Conservation (phyloP, 2,113 vertebrate species). For the Atherinomorus stipes region DNA sequence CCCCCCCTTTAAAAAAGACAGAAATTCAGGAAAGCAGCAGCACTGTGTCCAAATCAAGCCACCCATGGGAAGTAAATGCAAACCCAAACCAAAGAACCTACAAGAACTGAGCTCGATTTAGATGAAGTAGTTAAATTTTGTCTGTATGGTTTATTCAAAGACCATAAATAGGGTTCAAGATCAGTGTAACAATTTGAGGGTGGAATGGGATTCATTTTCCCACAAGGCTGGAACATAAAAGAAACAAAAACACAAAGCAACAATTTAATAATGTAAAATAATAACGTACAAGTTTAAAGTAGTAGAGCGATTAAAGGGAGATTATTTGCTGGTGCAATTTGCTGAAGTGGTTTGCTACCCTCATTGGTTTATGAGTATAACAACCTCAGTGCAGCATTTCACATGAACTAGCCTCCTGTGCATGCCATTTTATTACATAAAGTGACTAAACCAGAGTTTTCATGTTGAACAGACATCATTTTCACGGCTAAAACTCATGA, state of each 20-base stretch:
- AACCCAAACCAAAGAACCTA: not conserved
- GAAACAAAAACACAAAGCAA: slow-evolving; percentile 10
- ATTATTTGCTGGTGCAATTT: slow-evolving; percentile 61
- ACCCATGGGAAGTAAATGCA: slow-evolving; percentile 6
- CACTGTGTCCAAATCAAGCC: not conserved
- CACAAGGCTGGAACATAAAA: not conserved
- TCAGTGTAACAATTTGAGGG: not conserved
- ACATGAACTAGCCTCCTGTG: not conserved
- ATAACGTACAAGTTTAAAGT: slow-evolving; percentile 49
- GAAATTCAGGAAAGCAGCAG: not conserved
- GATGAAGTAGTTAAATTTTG: slow-evolving; percentile 22
- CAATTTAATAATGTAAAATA: slow-evolving; percentile 51
- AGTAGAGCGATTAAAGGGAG: slow-evolving; percentile 53
- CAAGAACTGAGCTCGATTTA: slow-evolving; percentile 15
- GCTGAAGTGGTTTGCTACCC: slow-evolving; percentile 41
- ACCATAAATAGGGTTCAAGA: not conserved
- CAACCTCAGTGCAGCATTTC: not conserved
- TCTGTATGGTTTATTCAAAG: not conserved
- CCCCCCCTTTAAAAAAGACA: no score
- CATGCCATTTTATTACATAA: slow-evolving; percentile 11
- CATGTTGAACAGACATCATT: not conserved
- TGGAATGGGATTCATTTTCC: slow-evolving; percentile 28
- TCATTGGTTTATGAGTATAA: slow-evolving; percentile 20
- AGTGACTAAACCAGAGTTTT: not conserved
- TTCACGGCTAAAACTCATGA: no score